Evolutionary conservation across 2,113 vertebrate species (phyloP).

Genomic region (Crypturellus undulatus): DNA sequence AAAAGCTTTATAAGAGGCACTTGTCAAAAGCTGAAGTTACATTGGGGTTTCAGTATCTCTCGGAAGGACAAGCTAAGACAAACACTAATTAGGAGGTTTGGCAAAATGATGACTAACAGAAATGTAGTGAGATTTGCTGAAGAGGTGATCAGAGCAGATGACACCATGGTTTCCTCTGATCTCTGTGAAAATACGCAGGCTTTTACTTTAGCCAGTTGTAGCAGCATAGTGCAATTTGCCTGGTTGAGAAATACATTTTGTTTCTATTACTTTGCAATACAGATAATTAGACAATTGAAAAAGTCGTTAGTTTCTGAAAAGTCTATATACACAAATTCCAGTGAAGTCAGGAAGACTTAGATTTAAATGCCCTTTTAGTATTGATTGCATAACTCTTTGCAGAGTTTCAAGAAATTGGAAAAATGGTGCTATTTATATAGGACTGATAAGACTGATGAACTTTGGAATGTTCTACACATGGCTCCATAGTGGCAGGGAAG

Average conservation of each 20-base stretch:
- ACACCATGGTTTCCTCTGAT: neutral
- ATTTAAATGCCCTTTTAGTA: neutral
- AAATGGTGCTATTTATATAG: neutral
- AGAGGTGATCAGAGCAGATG: accelerated
- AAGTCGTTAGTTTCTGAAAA: neutral
- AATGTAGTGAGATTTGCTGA: neutral
- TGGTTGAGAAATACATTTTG: neutral
- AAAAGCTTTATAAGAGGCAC: neutral
- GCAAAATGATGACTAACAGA: neutral
- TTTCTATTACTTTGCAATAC: neutral
- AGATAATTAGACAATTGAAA: neutral
- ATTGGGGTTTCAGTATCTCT: neutral
- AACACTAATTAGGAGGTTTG: neutral
- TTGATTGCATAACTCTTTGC: neutral
- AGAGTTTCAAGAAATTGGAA: neutral
- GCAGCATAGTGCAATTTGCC: accelerated
- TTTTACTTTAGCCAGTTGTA: neutral
- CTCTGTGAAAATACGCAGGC: neutral
- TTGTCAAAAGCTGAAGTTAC: neutral
- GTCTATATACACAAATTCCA: neutral
- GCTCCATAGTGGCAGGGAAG: neutral
- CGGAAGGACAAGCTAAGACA: neutral
- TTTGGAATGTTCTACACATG: neutral
- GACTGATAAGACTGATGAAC: neutral
- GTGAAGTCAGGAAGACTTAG: neutral